phyloP scores from a whole-genome alignment of 2,113 vertebrate genomes.

The Entosphenus tridentatus region DNA sequence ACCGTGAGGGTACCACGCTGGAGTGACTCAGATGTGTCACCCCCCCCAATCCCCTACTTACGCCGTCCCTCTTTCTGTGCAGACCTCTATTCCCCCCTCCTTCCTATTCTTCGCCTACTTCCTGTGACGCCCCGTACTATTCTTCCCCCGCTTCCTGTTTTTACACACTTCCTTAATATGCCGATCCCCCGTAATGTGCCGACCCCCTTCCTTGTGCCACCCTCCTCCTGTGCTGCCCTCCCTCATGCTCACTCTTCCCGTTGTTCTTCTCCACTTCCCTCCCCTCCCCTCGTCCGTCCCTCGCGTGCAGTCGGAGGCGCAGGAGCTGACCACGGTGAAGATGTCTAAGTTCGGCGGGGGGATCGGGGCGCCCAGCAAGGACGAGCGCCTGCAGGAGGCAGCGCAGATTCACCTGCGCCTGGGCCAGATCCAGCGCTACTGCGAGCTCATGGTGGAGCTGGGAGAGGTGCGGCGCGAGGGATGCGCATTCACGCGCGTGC shows the following conservation, averaged over 20 bases:
- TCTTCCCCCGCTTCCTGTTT: not conserved
- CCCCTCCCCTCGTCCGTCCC: too few species aligned
- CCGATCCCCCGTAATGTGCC: too few species aligned
- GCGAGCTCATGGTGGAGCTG: constrained; percentile 94
- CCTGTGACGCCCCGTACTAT: too few species aligned
- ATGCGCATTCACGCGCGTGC: too few species aligned
- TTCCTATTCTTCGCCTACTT: too few species aligned
- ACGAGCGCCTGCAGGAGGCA: constrained; percentile 72
- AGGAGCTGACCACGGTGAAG: constrained; percentile 83
- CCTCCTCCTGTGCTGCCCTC: not conserved
- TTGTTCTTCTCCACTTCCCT: too few species aligned
- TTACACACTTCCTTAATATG: not conserved
- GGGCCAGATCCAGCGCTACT: constrained; percentile 82
- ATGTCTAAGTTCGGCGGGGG: constrained; percentile 93
- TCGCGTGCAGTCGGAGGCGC: constrained; percentile 58
- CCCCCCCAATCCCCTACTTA: too few species aligned
- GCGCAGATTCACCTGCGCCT: constrained; percentile 73
- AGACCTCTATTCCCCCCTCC: too few species aligned
- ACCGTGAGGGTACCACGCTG: too few species aligned
- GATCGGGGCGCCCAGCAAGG: constrained; percentile 74
- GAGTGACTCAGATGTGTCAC: too few species aligned
- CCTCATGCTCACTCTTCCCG: not conserved
- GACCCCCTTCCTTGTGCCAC: not conserved
- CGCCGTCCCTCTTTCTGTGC: too few species aligned
- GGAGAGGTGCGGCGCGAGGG: constrained; percentile 45